Base-by-base conservation (phyloP, 2,113 vertebrate species). In the Cheirogaleus medius region DNA sequence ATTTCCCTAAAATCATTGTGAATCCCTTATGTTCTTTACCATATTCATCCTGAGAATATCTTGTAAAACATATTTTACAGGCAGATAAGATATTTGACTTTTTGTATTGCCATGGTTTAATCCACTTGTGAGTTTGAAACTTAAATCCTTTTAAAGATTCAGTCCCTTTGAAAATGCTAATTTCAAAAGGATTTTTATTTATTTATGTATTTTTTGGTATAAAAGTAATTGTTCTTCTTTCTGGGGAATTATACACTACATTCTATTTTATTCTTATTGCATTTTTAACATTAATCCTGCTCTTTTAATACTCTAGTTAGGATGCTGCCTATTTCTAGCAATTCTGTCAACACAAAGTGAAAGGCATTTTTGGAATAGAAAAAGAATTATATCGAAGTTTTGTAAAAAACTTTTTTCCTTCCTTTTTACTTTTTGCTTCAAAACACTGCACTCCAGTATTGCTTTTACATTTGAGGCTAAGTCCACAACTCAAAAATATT, bases 131-230 rank as follows among this genome's bases (percentile, higher is more conserved):
- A 94, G 11, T 82, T 92, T 64, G 64, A 95, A 97, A 92, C 25
- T 84, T 89, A 98, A 98, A 98, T 98, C 39, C 44, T 92, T 98
- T 97, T 89, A 97, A 97, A 98, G n/a, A 96, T 81, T 97, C 34
- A 84, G 84, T 97, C 84, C 58, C 44, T 90, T 90, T 92, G 90
- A 97, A 98, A 97, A 96, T 94, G 66, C 56, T 94, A 96, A 95
- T 94, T 27, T 96, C 37, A 54, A 56, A 84, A 60, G 25, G 1
- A 52, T 23, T 86, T 89, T 42, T 68, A 27, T 78, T 86, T 78
- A 3, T 18, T 74, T 56, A 56, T 78, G 63, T 80, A 69, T 87
- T 88, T 92, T 82, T 58, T 92, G 66, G 34, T 32, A 9, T 87
- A 76, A 96, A 96, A 88, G 11, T 39, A 94, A 71, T 95, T 0